Percentiles rank a stretch among this genome's conserved stretches.
Evolutionary conservation across 2,113 vertebrate genomes (phyloP).

Genomic region (Perca schrenkii): DNA sequence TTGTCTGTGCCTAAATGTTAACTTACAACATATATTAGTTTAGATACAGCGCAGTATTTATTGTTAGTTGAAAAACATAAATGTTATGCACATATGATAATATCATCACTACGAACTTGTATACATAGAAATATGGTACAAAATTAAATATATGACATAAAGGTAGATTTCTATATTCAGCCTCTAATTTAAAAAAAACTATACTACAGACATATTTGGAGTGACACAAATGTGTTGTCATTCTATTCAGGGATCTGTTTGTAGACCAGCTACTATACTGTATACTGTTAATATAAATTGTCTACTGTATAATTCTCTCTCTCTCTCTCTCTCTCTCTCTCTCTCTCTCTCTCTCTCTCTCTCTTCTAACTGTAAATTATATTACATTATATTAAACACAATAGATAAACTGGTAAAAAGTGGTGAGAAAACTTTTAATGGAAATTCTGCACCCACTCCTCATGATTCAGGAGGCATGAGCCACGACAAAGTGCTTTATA

Average conservation of each 20-base stretch:
- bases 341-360: no score
- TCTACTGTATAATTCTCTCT: no score
- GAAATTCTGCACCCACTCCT: not conserved
- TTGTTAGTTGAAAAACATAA: conserved; percentile 10
- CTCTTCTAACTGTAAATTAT: no score
- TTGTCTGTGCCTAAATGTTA: not conserved
- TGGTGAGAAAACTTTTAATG: not conserved
- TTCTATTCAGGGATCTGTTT: not conserved
- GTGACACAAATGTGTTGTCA: conserved; percentile 4
- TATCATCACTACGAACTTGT: conserved; percentile 1
- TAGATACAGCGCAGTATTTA: not conserved
- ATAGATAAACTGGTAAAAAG: not conserved
- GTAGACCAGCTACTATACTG: conserved; percentile 56
- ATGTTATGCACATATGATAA: not conserved
- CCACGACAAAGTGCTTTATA: conserved; percentile 18
- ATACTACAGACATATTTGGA: not conserved
- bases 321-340: no score
- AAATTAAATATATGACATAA: not conserved
- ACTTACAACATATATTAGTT: not conserved
- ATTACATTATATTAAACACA: no score
- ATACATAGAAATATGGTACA: not conserved
- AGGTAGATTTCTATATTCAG: not conserved
- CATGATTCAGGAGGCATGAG: not conserved
- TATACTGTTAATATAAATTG: not conserved
- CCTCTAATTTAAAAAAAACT: not conserved